Evolutionary conservation across 2,113 vertebrate species (phyloP).

Genomic region (Clinocottus analis): DNA sequence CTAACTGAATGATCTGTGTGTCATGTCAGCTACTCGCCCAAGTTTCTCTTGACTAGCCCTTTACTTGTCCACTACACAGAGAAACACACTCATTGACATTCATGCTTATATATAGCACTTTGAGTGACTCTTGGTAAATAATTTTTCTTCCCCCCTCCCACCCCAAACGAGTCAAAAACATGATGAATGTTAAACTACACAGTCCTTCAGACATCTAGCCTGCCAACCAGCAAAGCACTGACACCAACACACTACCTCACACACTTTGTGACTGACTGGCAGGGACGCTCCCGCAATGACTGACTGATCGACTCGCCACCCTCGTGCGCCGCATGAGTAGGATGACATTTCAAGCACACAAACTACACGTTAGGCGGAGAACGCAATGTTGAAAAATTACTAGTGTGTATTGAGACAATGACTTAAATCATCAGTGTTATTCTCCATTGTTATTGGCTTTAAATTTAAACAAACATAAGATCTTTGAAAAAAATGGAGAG

Average conservation of each 20-base stretch:
- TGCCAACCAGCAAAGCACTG: constrained; percentile 83
- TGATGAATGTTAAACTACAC: constrained; percentile 73
- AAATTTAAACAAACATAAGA: constrained; percentile 4
- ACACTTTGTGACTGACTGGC: constrained; percentile 75
- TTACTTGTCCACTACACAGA: constrained; percentile 72
- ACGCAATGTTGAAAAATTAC: constrained; percentile 23
- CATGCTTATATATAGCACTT: constrained; percentile 77
- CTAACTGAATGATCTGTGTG: constrained; percentile 49
- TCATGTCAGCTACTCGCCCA: constrained; percentile 62
- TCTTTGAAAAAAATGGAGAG: constrained; percentile 8
- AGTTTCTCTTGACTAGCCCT: constrained; percentile 66
- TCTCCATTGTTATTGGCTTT: constrained; percentile 8
- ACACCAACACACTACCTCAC: constrained; percentile 87
- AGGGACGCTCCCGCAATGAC: constrained; percentile 68
- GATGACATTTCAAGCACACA: constrained; percentile 45
- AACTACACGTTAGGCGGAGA: background rate
- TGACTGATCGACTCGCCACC: constrained; percentile 48
- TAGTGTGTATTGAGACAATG: constrained; percentile 20
- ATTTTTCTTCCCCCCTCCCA: constrained; percentile 19
- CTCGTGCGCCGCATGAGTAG: constrained; percentile 39
- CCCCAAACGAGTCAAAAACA: constrained; percentile 59
- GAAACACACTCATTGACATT: constrained; percentile 62
- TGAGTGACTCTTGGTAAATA: constrained; percentile 68
- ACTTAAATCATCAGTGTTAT: background rate
- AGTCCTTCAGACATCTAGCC: constrained; percentile 68